phyloP scores from a whole-genome alignment of 2,113 vertebrate species.

The western clawed frog (Xenopus tropicalis) region DNA sequence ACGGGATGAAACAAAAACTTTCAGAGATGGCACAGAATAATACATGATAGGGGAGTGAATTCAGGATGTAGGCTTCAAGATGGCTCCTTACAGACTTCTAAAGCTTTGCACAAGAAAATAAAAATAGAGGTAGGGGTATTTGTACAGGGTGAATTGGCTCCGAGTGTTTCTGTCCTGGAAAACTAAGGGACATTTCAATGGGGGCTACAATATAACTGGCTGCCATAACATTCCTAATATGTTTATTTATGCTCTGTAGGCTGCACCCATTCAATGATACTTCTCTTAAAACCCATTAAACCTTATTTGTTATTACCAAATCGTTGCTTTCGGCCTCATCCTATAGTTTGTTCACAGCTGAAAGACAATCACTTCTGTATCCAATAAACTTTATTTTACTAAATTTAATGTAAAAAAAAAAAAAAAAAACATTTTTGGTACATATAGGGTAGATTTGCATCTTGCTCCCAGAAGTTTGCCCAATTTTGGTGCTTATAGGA shows the following conservation, averaged over 20 bases:
- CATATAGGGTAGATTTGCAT: not conserved
- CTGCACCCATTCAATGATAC: not conserved
- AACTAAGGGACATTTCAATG: too few relatives aligned
- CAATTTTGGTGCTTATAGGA: too few relatives aligned
- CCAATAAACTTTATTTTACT: constrained; percentile 1
- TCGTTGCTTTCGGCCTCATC: too few relatives aligned
- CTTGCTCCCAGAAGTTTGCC: too few relatives aligned
- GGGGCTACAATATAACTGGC: too few relatives aligned
- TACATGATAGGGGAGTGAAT: not conserved
- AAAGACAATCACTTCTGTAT: not conserved
- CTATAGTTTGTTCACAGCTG: too few relatives aligned
- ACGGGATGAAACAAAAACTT: constrained; percentile 10
- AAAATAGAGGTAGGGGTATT: not conserved
- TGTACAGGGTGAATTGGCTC: not conserved
- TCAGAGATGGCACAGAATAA: constrained; percentile 2
- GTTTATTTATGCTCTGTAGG: not conserved
- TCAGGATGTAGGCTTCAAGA: not conserved
- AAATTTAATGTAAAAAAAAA: not conserved
- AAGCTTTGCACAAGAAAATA: not conserved
- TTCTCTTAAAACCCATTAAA: too few relatives aligned
- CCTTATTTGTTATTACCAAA: too few relatives aligned
- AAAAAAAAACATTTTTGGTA: not conserved
- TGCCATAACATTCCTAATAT: too few relatives aligned
- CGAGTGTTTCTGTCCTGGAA: not conserved
- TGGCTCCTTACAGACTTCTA: constrained; percentile 1